Percentiles rank a stretch among this genome's conserved stretches.
Evolutionary conservation across 2,113 vertebrate genomes (phyloP).

Genomic region (human (Homo sapiens)): GRCh38 chr6:75098001-75098500

Average conservation of each 20-base stretch:
- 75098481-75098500: too few species aligned
- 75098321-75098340: not conserved
- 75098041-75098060: not conserved
- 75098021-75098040: constrained; percentile 14
- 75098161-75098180: not conserved
- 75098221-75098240: not conserved
- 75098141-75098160: constrained; percentile 9
- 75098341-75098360: not conserved
- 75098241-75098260: not conserved
- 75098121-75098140: not conserved
- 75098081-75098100: not conserved
- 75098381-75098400: too few species aligned
- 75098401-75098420: too few species aligned
- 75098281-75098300: not conserved
- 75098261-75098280: not conserved
- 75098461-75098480: too few species aligned
- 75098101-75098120: not conserved
- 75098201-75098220: not conserved
- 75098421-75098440: too few species aligned
- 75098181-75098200: not conserved
- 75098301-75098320: not conserved
- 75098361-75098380: too few species aligned
- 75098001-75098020: constrained; percentile 12
- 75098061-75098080: not conserved
- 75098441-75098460: too few species aligned